Evolutionary conservation across 1,140 invertebrate genomes (phyloP), one percentile per base, ranked within the genome.

Genomic region (Halictus rubicundus): DNA sequence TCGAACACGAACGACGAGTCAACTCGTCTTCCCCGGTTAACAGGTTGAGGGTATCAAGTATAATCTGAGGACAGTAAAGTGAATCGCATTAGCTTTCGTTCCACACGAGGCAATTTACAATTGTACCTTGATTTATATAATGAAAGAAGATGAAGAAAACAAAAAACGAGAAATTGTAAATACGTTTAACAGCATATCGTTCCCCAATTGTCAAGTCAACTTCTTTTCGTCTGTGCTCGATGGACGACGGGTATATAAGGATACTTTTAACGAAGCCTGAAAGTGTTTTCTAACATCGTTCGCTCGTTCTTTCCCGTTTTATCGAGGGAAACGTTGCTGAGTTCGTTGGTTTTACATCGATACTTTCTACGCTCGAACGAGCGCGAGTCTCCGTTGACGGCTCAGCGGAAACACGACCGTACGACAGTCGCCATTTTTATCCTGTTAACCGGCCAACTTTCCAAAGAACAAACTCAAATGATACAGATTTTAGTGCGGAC

Each of bases 111-210:
- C 64, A 72, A 79, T 46, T 84, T 75, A 75, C 74, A 73, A 77
- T 60, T 76, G 59, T 84, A 79, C 80, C 71, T 84, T 81, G 60
- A 87, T 87, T 84, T 82, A 82, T 69, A 87, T 86, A 78, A 82
- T 52, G 49, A 79, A 42, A 65, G 64, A 19, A 19, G 16, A 79
- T n/a, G n/a, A n/a, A n/a, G n/a, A n/a, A n/a, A n/a, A n/a, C 27
- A 57, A 78, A 19, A 16, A 9, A 46, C 32, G 32, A 76, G 25
- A 68, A 70, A 79, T 66, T 87, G 79, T 87, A 87, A 73, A 87
- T 81, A 87, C 70, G 76, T 81, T 32, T 72, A 57, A 81, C 61
- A 82, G 63, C 66, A 82, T 79, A 83, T 79, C 42, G 82, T 84
- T 87, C 78, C 84, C 75, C 71, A 46, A 61, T 81, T 85, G 83